These are phyloP conservation scores for Elaeidobius kamerunicus DNA, from an alignment of 2,888 invertebrate species.

Conservation along the genomic window DNA sequence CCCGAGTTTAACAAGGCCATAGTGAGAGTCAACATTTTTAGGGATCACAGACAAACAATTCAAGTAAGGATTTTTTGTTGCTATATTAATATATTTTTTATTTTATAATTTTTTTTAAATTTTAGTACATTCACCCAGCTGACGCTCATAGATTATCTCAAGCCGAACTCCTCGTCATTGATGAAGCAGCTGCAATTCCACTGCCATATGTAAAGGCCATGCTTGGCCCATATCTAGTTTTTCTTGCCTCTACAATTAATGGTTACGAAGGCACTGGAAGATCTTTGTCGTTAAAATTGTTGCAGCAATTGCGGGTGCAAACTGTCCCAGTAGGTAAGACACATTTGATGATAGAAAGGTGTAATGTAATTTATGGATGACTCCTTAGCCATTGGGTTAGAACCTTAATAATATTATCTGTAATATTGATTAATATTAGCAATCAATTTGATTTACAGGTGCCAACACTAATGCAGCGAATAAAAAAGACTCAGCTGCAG, in stretches of 20 bases:
- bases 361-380: too few relatives aligned
- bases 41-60: constrained; percentile 89
- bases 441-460: constrained; percentile 39
- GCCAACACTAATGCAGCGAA: constrained; percentile 52
- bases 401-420: too few relatives aligned
- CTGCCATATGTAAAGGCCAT: constrained; percentile 87
- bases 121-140: constrained; percentile 90
- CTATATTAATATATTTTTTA: constrained; percentile 22
- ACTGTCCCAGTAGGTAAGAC: constrained; percentile 48
- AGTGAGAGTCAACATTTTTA: constrained; percentile 86
- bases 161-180: constrained; percentile 93
- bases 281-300: constrained; percentile 89
- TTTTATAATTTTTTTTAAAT: constrained; percentile 30
- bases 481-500: constrained; percentile 49
- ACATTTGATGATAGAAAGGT: too few relatives aligned
- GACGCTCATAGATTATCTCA: constrained; percentile 87
- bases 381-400: too few relatives aligned
- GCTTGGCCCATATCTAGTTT: constrained; percentile 86
- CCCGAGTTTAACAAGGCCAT: constrained; percentile 96
- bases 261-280: constrained; percentile 99
- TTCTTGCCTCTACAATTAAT: constrained; percentile 95
- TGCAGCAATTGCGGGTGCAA: constrained; percentile 78
- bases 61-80: constrained; percentile 56
- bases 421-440: not conserved
- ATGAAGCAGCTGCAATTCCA: constrained; percentile 99